These are phyloP conservation scores for Psophia crepitans DNA, from an alignment of 2,113 vertebrate genomes.

Conservation along the genomic window DNA sequence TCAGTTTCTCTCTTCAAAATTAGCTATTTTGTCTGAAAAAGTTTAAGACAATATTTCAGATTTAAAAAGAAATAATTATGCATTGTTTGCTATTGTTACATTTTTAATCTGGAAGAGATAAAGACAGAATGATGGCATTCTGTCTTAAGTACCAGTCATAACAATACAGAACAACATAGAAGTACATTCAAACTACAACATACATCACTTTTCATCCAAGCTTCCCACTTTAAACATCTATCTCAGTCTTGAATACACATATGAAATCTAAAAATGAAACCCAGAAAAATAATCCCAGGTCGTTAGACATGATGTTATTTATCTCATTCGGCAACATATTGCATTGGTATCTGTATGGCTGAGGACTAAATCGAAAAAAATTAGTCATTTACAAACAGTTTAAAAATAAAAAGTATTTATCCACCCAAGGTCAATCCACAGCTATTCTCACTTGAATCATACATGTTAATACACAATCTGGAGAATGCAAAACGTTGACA, in stretches of 20 bases:
- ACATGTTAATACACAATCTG: not conserved
- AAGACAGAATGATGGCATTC: not conserved
- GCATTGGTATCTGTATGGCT: not conserved
- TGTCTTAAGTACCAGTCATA: not conserved
- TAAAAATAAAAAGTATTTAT: not conserved
- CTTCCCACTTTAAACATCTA: not conserved
- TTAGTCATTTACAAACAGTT: not conserved
- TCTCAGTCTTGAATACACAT: not conserved
- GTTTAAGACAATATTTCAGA: not conserved
- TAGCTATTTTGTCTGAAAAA: not conserved
- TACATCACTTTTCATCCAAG: not conserved
- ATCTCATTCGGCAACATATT: not conserved
- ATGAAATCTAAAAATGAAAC: not conserved
- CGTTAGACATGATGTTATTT: not conserved
- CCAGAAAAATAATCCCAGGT: not conserved
- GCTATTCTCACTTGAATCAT: not conserved
- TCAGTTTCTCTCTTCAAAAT: not conserved
- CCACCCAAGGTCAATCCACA: not conserved
- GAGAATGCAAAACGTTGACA: not conserved
- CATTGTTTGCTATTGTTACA: not conserved
- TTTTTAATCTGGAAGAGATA: not conserved
- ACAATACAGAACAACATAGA: not conserved
- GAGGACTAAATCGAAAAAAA: not conserved
- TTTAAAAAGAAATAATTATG: not conserved
- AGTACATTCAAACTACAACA: not conserved